Evolutionary conservation across 2,797 vertebrate species (phyloP), one percentile per base, ranked within the genome.

Genomic region (Pipistrellus nathusii): DNA sequence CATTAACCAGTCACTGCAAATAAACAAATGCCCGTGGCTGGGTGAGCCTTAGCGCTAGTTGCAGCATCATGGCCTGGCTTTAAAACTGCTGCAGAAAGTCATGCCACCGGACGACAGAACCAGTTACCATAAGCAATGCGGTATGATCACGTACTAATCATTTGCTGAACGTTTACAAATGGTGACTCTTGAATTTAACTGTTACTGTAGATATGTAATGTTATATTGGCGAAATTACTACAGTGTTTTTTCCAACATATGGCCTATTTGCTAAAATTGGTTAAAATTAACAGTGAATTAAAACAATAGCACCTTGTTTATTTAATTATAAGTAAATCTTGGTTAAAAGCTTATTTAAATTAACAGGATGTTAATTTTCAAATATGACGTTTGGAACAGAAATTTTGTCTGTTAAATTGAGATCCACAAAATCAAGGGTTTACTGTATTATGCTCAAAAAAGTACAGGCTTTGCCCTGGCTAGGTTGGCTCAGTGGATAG

Each of bases 361-460:
- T 68, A 35, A 32, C 64, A 20, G n/a, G 17, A 2, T 68, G n/a
- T 68, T 35, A 20, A 35, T 68, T 32, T 68, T 68, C 64, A 68
- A 32, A 20, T 32, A 32, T 20, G 64, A 68, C n/a, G 32, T 32
- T 32, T 17, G 8, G 64, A 66, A 18, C n/a, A 64, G 30, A 32
- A 66, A 66, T 66, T 32, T 32, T 66, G 64, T 66, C 15, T 8
- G n/a, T 32, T 66, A 66, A 66, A 32, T 66, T 3, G 0, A 66
- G 64, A 18, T 18, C 64, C 17, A 9, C 64, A 66, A 32, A 66
- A 66, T 66, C 2, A 1, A 66, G n/a, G 17, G 8, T 66, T 66
- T 66, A 32, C 30, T 9, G 1, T 38, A 1, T 48, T 7, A 0
- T 0, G 3, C 32, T 38, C 27, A 38, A 17, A 30, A 55, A 25